A percentile compares a stretch with the other conserved stretches of the same genome.
Evolutionary conservation across 2,888 invertebrate species (phyloP).

Genomic region (Erebia ligea): DNA sequence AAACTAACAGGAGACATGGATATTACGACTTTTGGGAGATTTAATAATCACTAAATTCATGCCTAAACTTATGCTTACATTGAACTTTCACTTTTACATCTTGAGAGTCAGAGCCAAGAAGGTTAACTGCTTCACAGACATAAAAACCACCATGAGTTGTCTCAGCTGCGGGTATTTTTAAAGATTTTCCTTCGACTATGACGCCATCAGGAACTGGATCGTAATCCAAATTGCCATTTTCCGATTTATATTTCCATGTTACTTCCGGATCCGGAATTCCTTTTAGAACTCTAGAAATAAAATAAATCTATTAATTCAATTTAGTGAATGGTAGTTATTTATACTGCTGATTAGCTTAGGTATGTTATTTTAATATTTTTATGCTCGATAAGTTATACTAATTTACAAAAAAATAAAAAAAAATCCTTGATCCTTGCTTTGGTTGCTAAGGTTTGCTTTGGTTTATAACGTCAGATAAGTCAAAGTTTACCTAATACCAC

Average conservation of each 20-base stretch:
- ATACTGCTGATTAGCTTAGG: no score
- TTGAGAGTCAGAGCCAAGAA: constrained; percentile 52
- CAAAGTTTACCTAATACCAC: no score
- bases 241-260: constrained; percentile 58
- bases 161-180: constrained; percentile 54
- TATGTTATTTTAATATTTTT: no score
- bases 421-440: no score
- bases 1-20: no score
- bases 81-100: constrained; percentile 57
- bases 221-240: constrained; percentile 45
- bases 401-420: no score
- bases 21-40: no score
- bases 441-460: no score
- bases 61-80: constrained; percentile 53
- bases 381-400: no score
- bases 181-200: constrained; percentile 42
- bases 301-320: not conserved
- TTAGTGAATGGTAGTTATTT: not conserved
- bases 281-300: constrained; percentile 52
- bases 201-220: constrained; percentile 53
- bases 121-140: constrained; percentile 60
- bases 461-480: no score
- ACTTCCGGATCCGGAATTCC: constrained; percentile 64
- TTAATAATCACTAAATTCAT: no score
- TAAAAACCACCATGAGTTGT: constrained; percentile 58